A percentile compares a stretch with the other conserved stretches of the same genome.
Conservation (phyloP, 2,888 invertebrate species). For the Xanthia togata region DNA sequence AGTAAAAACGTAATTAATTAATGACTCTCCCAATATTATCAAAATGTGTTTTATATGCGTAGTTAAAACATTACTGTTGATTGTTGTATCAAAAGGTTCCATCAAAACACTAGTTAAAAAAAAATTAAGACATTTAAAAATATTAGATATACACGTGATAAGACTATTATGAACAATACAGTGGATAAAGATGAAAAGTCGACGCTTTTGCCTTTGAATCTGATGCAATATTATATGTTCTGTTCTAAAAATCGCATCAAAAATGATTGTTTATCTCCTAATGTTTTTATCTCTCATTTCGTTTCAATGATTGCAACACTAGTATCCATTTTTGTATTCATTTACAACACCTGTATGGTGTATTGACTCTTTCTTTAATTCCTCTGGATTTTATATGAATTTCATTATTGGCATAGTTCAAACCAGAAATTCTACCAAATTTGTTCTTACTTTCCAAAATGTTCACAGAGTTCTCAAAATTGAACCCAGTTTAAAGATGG, state of each 20-base stretch:
- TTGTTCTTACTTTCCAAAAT: slow-evolving; percentile 26
- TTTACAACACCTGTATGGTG: too few species aligned
- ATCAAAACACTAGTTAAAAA: background rate
- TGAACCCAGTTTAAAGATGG: background rate
- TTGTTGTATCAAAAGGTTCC: background rate
- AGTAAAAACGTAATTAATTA: too few species aligned
- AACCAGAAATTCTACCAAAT: background rate
- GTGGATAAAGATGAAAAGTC: slow-evolving; percentile 10
- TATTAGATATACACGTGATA: background rate
- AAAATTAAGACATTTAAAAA: background rate
- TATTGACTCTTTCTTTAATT: background rate
- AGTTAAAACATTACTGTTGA: background rate
- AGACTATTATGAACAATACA: too few species aligned
- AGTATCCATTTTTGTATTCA: background rate
- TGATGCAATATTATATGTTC: slow-evolving; percentile 12
- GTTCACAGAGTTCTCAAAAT: slow-evolving; percentile 24
- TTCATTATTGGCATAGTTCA: background rate
- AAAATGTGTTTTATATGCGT: background rate
- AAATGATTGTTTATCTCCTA: background rate
- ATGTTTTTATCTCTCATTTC: background rate
- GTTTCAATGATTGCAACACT: background rate
- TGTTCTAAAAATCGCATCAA: slow-evolving; percentile 18
- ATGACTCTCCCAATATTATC: too few species aligned
- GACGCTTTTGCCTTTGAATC: slow-evolving; percentile 15
- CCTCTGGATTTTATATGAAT: slow-evolving; percentile 2